A percentile compares a stretch with the other conserved stretches of the same genome.
These are phyloP conservation scores for Spea hammondii DNA, from an alignment of 2,797 vertebrate species.

Conservation along the genomic window DNA sequence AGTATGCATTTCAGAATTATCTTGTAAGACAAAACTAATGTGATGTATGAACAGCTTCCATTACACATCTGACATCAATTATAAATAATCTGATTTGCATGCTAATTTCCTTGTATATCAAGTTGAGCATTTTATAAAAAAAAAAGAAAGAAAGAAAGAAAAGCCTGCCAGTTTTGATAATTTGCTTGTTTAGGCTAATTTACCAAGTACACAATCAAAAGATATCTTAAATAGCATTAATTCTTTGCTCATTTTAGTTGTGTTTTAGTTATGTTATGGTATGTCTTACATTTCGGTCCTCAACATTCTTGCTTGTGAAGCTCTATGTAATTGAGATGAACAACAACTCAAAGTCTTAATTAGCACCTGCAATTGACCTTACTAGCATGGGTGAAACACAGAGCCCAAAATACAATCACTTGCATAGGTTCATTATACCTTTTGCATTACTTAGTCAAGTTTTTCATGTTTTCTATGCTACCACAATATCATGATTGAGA, in stretches of 20 bases:
- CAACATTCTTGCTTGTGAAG: too few relatives aligned
- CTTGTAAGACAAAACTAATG: conserved; percentile 23
- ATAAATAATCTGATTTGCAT: conserved; percentile 43
- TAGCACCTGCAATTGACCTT: too few relatives aligned
- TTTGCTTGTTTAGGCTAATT: conserved; percentile 12
- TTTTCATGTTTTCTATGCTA: too few relatives aligned
- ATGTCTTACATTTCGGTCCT: too few relatives aligned
- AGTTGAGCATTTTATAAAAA: conserved; percentile 22
- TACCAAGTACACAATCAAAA: conserved; percentile 21
- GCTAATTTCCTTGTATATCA: conserved; percentile 35
- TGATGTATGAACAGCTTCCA: conserved; percentile 35
- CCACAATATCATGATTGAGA: too few relatives aligned
- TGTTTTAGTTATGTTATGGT: not conserved
- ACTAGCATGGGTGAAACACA: too few relatives aligned
- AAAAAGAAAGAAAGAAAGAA: conserved; percentile 16
- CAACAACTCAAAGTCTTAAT: too few relatives aligned
- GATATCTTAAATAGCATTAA: conserved; percentile 1
- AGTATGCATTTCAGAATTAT: conserved; percentile 10
- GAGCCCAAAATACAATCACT: too few relatives aligned
- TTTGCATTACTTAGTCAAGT: too few relatives aligned
- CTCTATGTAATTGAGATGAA: too few relatives aligned
- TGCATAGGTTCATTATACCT: too few relatives aligned
- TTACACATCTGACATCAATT: conserved; percentile 34
- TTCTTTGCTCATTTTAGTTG: conserved; percentile 25
- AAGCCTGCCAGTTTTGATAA: conserved; percentile 32